Evolutionary conservation across 2,797 vertebrate species (phyloP).

Genomic region (Alcedo atthis): DNA sequence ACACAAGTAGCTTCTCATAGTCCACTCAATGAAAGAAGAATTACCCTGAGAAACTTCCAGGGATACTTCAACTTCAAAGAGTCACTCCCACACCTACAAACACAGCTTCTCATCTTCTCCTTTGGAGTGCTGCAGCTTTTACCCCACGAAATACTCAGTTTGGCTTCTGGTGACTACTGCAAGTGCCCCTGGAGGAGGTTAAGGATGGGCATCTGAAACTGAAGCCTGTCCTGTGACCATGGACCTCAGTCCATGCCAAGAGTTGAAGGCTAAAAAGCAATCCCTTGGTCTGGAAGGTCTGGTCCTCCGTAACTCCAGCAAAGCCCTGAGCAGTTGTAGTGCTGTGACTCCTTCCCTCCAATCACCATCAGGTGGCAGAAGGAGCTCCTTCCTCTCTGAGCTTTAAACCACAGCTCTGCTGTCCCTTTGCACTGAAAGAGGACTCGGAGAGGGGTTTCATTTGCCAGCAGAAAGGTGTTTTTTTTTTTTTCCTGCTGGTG

Average conservation of each 20-base stretch:
- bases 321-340: background rate
- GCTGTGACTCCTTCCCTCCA: background rate
- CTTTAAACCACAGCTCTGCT: background rate
- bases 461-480: background rate
- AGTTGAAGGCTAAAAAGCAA: background rate
- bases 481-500: background rate
- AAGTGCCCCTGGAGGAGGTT: background rate
- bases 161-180: background rate
- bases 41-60: background rate
- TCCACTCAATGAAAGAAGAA: background rate
- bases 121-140: background rate
- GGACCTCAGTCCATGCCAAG: background rate
- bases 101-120: background rate
- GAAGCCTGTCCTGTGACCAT: background rate
- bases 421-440: background rate
- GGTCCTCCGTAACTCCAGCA: background rate
- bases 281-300: background rate
- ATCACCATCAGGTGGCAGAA: conserved; percentile 54
- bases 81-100: background rate
- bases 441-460: background rate
- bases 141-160: accelerated
- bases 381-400: background rate
- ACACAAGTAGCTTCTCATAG: background rate
- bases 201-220: too few relatives aligned
- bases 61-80: background rate